A percentile compares a stretch with the other conserved stretches of the same genome.
phyloP scores from a whole-genome alignment of 37 sponge, comb jelly and placozoan species.

The Diacarnus erythraeanus region DNA sequence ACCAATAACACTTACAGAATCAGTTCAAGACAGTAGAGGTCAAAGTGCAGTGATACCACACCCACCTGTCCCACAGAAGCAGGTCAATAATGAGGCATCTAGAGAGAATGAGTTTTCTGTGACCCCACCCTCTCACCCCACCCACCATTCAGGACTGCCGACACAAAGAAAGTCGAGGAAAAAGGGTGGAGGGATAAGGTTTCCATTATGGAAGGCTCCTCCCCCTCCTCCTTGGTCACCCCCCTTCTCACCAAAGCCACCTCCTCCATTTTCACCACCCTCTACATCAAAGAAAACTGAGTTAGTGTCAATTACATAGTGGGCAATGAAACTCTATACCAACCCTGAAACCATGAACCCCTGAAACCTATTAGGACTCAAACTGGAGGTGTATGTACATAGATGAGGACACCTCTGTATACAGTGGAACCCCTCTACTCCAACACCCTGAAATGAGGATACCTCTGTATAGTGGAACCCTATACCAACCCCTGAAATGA shows the following conservation, averaged over 20 bases:
- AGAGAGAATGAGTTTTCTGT: neutral
- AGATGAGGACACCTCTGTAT: too few species aligned
- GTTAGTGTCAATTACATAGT: too few species aligned
- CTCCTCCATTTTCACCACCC: too few species aligned
- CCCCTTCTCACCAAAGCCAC: neutral
- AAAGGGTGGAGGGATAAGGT: neutral
- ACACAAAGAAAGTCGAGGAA: neutral
- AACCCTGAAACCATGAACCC: neutral
- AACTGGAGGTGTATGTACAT: too few species aligned
- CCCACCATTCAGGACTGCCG: neutral
- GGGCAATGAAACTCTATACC: too few species aligned
- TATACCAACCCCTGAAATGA: too few species aligned
- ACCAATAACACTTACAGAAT: neutral
- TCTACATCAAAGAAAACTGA: too few species aligned
- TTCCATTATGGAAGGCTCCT: slow-evolving; percentile 2
- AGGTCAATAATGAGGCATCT: neutral
- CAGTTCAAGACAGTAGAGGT: neutral
- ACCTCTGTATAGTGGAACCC: too few species aligned
- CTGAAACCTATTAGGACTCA: too few species aligned
- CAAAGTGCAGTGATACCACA: neutral
- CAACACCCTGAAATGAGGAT: too few species aligned
- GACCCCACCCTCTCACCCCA: neutral
- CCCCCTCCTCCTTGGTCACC: slow-evolving; percentile 5
- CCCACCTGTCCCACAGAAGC: neutral
- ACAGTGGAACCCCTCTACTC: too few species aligned